Conservation (phyloP, 1,140 invertebrate species). For the Macrobrachium rosenbergii region DNA sequence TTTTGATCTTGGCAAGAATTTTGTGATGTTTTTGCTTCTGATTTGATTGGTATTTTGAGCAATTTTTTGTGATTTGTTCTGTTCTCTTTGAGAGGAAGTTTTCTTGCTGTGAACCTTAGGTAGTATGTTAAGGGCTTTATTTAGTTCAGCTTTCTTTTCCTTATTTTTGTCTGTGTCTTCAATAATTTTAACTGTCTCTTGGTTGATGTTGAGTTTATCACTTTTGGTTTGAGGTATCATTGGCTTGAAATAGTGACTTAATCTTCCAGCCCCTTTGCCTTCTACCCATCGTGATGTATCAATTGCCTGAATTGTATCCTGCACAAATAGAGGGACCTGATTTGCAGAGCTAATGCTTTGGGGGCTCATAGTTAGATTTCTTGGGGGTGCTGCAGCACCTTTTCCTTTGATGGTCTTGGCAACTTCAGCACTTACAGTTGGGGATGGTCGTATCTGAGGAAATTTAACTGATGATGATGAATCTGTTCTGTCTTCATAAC, state of each 20-base stretch:
- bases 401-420: constrained; percentile 6
- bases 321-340: neutral
- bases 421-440: neutral
- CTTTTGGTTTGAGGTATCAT: neutral
- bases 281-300: constrained; percentile 34
- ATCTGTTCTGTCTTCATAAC: neutral
- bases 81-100: neutral
- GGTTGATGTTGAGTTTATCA: neutral
- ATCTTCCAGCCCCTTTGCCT: constrained; percentile 13
- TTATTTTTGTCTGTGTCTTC: too few relatives aligned
- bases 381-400: constrained; percentile 3
- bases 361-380: neutral
- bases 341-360: neutral
- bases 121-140: too few relatives aligned
- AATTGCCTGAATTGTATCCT: neutral
- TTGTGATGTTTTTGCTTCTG: neutral
- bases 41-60: neutral
- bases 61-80: neutral
- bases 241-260: neutral
- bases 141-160: too few relatives aligned
- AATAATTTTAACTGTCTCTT: neutral
- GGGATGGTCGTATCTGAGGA: constrained; percentile 10
- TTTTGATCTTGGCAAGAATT: neutral
- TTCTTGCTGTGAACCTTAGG: neutral
- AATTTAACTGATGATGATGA: constrained; percentile 5